Base-by-base conservation (phyloP, 2,797 vertebrate species). In the Eurystomus glaucurus region DNA sequence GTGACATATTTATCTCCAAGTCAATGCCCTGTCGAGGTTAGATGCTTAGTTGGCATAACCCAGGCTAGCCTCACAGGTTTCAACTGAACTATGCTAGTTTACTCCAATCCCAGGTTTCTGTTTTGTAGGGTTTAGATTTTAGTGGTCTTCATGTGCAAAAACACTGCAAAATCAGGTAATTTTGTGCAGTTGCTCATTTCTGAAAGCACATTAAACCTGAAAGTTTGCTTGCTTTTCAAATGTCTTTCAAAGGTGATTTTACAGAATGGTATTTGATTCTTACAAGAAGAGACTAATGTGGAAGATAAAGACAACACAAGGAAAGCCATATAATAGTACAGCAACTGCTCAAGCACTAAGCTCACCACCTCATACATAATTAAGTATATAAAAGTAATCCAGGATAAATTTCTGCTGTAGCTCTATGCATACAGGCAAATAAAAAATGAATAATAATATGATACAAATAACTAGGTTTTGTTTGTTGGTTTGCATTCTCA, bases 181-280 rank as follows among this genome's bases (percentile, higher is more conserved):
- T 88, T 81, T 28, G 10, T 41, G 31, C 33, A n/a, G 51, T 14
- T 68, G 6, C 14, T 92, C 3, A n/a, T 88, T 93, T 64, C 50
- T 70, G 41, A 88, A 96, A 97, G 58, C 31, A 58, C 45, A 68
- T 57, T 61, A 88, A 78, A 64, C 15, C 71, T 83, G 77, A 58
- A 89, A 89, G 58, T 45, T 65, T 2, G 3, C 61, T 86, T 92
- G 46, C 55, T 88, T 92, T 79, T 92, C 33, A 58, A 9, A n/a
- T 88, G 43, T 85, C 70, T 93, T 95, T 94, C 55, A 95, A 78
- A 41, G 15, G 50, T 85, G 60, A 55, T 92, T 37, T 95, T 76
- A 46, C 61, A 78, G 54, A 69, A 62, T 70, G 43, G 51, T 43
- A 70, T 84, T 91, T 89, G 28, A 46, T 75, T 94, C 55, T 80